A percentile compares a stretch with the other conserved stretches of the same genome.
Evolutionary conservation across 2,888 invertebrate species (phyloP).

Genomic region (Buathra laborator): DNA sequence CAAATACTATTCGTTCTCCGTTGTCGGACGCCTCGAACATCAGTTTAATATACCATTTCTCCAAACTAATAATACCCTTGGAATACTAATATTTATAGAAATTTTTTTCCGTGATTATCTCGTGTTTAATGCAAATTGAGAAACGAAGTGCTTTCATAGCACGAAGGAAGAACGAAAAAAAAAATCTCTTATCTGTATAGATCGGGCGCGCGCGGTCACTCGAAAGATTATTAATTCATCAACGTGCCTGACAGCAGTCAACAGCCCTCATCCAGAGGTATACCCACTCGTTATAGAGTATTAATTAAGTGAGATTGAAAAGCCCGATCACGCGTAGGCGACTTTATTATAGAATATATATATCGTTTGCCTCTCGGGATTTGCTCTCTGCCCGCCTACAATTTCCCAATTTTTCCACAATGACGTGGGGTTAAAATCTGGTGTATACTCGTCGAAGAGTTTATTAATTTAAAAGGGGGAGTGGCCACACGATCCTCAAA

Average conservation of each 20-base stretch:
- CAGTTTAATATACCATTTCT: slow-evolving; percentile 9
- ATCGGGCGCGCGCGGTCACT: slow-evolving; percentile 47
- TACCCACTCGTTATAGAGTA: slow-evolving; percentile 55
- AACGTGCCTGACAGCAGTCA: slow-evolving; percentile 61
- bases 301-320: slow-evolving; percentile 67
- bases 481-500: slow-evolving; percentile 43
- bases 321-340: slow-evolving; percentile 64
- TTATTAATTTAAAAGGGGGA: slow-evolving; percentile 60
- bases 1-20: background rate
- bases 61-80: slow-evolving; percentile 27
- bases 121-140: slow-evolving; percentile 46
- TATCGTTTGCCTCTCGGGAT: background rate
- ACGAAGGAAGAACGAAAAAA: background rate
- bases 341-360: slow-evolving; percentile 56
- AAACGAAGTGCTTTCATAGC: background rate
- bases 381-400: background rate
- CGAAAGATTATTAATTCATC: slow-evolving; percentile 66
- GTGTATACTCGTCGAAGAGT: slow-evolving; percentile 39
- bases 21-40: background rate
- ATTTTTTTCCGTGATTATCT: slow-evolving; percentile 30
- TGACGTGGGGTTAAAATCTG: slow-evolving; percentile 55
- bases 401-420: slow-evolving; percentile 65
- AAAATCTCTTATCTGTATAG: slow-evolving; percentile 37
- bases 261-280: slow-evolving; percentile 39
- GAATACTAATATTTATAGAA: slow-evolving; percentile 29